Evolutionary conservation across 2,797 vertebrate genomes (phyloP), one percentile per base, ranked within the genome.

Genomic region (Cercopithecus diana): DNA sequence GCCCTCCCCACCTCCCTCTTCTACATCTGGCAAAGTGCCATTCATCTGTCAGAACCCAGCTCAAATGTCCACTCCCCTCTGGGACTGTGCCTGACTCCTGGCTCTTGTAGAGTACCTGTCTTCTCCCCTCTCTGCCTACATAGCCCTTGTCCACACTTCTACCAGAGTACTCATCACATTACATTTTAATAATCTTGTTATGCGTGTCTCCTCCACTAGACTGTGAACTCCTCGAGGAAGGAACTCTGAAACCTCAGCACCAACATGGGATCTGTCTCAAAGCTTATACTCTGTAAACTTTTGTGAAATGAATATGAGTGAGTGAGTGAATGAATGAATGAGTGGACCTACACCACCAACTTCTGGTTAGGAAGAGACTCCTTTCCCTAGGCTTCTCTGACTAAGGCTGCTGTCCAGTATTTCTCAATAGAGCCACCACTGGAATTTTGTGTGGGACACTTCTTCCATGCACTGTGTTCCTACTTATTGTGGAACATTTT

Each of bases 221-320:
- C 17, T 90, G 20, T 95, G 67, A 85, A 88, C 28, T 88, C 36
- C 70, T 58, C 48, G 58, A 96, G 36, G 10, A 9, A 88, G 41
- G 39, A 30, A 82, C 52, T 64, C 43, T 92, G 48, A 96, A 88
- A 77, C 58, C n/a, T 90, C 72, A 80, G 79, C 24, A 88, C 24
- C n/a, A 85, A 90, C 33, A 41, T 39, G 36, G 39, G 45, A 81
- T 36, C 41, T 93, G 36, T 52, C 50, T 55, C 45, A 77, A 94
- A 61, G 55, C 26, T 90, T 85, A 33, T 22, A 88, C 9, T 95
- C 50, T 83, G n/a, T 82, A 76, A 93, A 92, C 13, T 3, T 81
- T 92, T 93, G 50, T 93, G 70, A 95, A 94, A 87, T 70, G n/a
- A 96, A 94, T 33, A 19, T 22, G 15, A 89, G n/a, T 83, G 52